Evolutionary conservation across 92 coral and sea anemone species (phyloP), one percentile per base, ranked within the genome.

Genomic region (Phenganax marumi): DNA sequence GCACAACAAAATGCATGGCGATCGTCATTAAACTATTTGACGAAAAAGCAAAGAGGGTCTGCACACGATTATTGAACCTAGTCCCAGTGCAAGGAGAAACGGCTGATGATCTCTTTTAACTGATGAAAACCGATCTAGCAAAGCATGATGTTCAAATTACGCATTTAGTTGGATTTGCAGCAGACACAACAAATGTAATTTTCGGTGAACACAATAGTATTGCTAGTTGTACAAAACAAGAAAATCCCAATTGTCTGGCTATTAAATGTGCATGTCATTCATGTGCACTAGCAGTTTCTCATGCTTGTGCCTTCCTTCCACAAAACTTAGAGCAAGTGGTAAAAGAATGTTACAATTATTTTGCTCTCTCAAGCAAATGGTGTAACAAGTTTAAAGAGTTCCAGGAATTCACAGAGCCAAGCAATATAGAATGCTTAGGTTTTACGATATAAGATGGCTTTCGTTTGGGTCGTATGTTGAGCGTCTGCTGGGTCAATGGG

Each of bases 261-360:
- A 76, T 76, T 12, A 76, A 76, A 55, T 76, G 81, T 19, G 81
- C 81, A 10, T 76, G 81, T 58, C 81, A 76, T 55, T 76, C 81
- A 8, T 58, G 70, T 76, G 81, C 81, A 26, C 26, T 76, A 43
- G 81, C 70, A 12, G 81, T 76, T 24, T 11, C 68, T 22, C 81
- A 76, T 58, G 81, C 81, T 16, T 76, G 68, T 55, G 51, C 81
- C 24, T 50, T 55, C 50, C 81, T 76, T 22, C 81, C 69, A 12
- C 49, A 69, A 23, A 76, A 76, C 81, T 76, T 76, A 47, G 81
- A 76, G 68, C 81, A 76, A 33, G 81, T 76, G 33, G 54, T 76
- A 22, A 76, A 76, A 76, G 69, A 76, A 33, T 53, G 68, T 47
- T 58, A 76, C 51, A 76, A 76, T 55, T 76, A 76, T 47, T 76